Evolutionary conservation across 2,797 vertebrate genomes (phyloP).

Genomic region (Chiloscyllium punctatum): DNA sequence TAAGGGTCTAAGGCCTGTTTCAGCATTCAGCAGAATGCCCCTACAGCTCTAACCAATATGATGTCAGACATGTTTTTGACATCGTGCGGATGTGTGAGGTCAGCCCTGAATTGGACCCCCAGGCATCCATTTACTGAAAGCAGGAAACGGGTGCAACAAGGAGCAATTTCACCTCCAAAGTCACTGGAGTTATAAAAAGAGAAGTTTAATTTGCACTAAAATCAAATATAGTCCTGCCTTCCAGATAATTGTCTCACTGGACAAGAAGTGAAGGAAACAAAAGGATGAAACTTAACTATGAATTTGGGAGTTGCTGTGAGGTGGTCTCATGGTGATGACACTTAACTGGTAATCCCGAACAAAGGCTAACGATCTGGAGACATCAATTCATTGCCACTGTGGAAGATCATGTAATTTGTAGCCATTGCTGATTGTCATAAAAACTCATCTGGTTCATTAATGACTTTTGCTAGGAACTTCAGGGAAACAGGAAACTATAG

Average conservation of each 20-base stretch:
- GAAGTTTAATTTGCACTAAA: background rate
- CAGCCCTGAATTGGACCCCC: background rate
- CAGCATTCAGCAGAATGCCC: background rate
- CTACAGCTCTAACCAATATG: background rate
- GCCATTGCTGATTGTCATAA: too few relatives aligned
- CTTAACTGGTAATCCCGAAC: too few relatives aligned
- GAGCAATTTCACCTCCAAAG: background rate
- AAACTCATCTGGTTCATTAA: too few relatives aligned
- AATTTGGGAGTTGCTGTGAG: background rate
- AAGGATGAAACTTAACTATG: background rate
- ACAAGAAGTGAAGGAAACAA: background rate
- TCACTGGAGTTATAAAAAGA: background rate
- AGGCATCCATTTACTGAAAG: background rate
- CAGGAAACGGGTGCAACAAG: background rate
- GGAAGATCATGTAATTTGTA: too few relatives aligned
- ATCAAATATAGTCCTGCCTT: background rate
- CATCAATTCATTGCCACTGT: too few relatives aligned
- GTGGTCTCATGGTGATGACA: too few relatives aligned
- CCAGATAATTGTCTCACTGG: background rate
- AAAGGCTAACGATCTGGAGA: too few relatives aligned
- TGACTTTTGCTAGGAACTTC: too few relatives aligned
- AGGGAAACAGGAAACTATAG: too few relatives aligned
- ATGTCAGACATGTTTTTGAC: background rate
- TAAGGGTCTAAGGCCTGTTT: background rate
- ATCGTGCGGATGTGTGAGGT: background rate